Evolutionary conservation across 2,113 vertebrate species (phyloP).

Genomic region (Sorex fumeus): DNA sequence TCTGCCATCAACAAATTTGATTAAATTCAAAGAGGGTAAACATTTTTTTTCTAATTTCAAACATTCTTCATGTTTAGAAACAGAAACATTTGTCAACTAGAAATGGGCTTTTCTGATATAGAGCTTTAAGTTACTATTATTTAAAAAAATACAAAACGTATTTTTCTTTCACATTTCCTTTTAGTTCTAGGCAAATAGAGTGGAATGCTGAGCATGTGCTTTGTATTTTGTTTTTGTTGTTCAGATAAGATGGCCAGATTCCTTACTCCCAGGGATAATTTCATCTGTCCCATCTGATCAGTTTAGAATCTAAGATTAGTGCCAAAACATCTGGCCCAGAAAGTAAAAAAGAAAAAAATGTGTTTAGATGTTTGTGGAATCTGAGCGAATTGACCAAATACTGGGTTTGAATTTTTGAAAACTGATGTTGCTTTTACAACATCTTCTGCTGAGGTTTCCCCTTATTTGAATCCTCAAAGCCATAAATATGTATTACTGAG

Average conservation of each 20-base stretch:
- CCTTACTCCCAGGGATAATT: conserved; percentile 10
- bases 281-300: background rate
- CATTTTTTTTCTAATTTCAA: conserved; percentile 69
- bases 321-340: conserved; percentile 64
- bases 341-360: conserved; percentile 13
- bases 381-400: conserved; percentile 23
- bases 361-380: background rate
- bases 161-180: conserved; percentile 31
- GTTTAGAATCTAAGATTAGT: conserved; percentile 22
- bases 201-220: background rate
- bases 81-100: conserved; percentile 71
- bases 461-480: background rate
- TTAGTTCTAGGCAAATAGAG: conserved; percentile 2
- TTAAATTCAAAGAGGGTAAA: conserved; percentile 82
- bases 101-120: conserved; percentile 54
- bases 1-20: conserved; percentile 81
- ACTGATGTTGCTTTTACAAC: conserved; percentile 18
- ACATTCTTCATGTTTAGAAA: conserved; percentile 78
- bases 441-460: background rate
- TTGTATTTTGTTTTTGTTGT: background rate
- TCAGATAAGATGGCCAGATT: background rate
- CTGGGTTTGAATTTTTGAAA: conserved; percentile 55
- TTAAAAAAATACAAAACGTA: background rate
- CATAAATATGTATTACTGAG: background rate
- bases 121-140: conserved; percentile 15